phyloP scores from a whole-genome alignment of 2,888 invertebrate genomes.

The Dicyrtoma fusca region DNA sequence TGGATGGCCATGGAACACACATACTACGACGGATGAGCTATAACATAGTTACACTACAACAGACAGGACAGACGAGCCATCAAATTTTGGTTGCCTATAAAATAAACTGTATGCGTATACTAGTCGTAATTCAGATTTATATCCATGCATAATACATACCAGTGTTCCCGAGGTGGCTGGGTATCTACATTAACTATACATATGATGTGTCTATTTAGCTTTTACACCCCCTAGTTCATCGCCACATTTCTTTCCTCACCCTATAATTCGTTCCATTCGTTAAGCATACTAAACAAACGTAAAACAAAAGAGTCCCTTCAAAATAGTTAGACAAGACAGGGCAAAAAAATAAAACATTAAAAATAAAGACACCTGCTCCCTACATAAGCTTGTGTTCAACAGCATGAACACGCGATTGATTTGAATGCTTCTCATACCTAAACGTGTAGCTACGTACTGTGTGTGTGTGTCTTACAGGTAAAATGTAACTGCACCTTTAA shows the following conservation, averaged over 20 bases:
- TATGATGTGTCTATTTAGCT: conserved; percentile 10
- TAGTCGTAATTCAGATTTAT: too few relatives aligned
- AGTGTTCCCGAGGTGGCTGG: too few relatives aligned
- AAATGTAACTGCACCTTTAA: neutral
- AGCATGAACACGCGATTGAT: neutral
- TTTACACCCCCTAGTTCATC: conserved; percentile 5
- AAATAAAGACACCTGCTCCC: conserved; percentile 19
- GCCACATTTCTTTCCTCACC: conserved; percentile 15
- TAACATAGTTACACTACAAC: too few relatives aligned
- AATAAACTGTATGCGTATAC: neutral
- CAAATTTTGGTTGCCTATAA: too few relatives aligned
- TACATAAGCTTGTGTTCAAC: neutral
- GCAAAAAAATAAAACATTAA: conserved; percentile 20
- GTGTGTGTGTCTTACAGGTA: too few relatives aligned
- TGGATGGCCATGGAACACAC: too few relatives aligned
- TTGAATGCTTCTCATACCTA: neutral
- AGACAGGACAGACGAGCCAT: too few relatives aligned
- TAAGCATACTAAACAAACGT: conserved; percentile 8
- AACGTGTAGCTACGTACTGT: too few relatives aligned
- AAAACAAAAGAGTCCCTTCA: conserved; percentile 15
- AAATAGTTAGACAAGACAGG: conserved; percentile 10
- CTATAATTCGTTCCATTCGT: conserved; percentile 24
- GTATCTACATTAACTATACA: too few relatives aligned
- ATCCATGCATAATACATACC: too few relatives aligned
- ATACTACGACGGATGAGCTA: neutral